Evolutionary conservation across 2,888 invertebrate species (phyloP), one percentile per base, ranked within the genome.

Genomic region (Calliphora vomitoria): DNA sequence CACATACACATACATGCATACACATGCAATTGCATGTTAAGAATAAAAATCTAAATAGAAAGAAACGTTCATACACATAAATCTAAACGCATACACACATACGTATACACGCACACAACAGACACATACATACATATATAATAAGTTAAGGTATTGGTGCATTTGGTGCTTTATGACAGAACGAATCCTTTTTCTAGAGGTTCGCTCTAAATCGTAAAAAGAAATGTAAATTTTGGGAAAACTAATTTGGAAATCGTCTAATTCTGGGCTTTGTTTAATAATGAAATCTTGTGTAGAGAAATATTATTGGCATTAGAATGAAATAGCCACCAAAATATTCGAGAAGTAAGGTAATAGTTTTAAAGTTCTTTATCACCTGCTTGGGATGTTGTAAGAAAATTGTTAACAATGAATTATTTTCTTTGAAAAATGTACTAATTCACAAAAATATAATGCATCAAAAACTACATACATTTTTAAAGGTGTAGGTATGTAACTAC

Each of bases 51-150:
- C 55, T 66, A 66, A 75, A 47, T 38, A 58, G 66, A 74, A 74
- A 66, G 58, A 58, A 74, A 55, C 50, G 64, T 66, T 74, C 20
- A 50, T 60, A 82, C 50, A 75, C 66, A 82, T 74, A 72, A 64
- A 81, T 64, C 72, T 66, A 44, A 31, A 66, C 18, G 13, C 10
- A 38, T 8, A 62, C 41, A n/a, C 13, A 55, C 2, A 13, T 31
- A 58, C 15, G 66, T 5, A 47, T 15, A 25, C 44, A 66, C 1
- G n/a, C n/a, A 55, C 25, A 25, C 25, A 1, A 25, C 25, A 25
- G 1, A 55, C 20, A 18, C 20, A n/a, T 6, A 53, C 11, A 53
- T 53, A 53, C 8, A 58, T 18, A n/a, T 5, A 4, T 38, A 47
- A 47, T 47, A 13, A 69, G 13, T 35, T 25, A 58, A 71, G 64